Evolutionary conservation across 2,113 vertebrate genomes (phyloP).

Genomic region (Podiceps cristatus): DNA sequence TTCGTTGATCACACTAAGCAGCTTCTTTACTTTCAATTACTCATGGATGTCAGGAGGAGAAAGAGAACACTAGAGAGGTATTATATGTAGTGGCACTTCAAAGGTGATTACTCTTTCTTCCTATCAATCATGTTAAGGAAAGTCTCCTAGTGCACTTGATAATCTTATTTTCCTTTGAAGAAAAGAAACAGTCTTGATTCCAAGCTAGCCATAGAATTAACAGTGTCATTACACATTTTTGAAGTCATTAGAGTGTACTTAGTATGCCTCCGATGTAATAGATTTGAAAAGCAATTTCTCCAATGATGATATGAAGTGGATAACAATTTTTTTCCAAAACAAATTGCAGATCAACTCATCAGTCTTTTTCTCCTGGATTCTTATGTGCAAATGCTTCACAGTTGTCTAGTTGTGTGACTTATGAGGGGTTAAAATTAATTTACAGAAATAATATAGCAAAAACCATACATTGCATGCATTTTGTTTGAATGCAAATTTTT

Average conservation of each 20-base stretch:
- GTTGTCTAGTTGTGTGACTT: not conserved
- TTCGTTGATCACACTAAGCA: conserved; percentile 76
- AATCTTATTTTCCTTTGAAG: conserved; percentile 79
- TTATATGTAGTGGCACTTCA: conserved; percentile 78
- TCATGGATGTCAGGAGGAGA: conserved; percentile 74
- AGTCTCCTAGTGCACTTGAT: conserved; percentile 74
- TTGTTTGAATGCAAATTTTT: not conserved
- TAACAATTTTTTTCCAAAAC: conserved; percentile 63
- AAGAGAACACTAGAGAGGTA: conserved; percentile 72
- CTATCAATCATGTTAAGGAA: conserved; percentile 81
- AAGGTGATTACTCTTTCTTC: conserved; percentile 81
- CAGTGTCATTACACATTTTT: conserved; percentile 69
- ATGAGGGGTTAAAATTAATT: conserved; percentile 1
- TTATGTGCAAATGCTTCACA: not conserved
- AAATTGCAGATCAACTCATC: conserved; percentile 38
- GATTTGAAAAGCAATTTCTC: conserved; percentile 71
- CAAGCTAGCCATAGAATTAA: conserved; percentile 69
- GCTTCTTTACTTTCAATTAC: conserved; percentile 77
- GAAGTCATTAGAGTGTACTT: conserved; percentile 66
- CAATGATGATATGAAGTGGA: conserved; percentile 13
- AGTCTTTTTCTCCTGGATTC: not conserved
- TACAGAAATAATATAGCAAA: not conserved
- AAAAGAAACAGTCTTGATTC: conserved; percentile 67
- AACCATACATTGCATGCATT: not conserved
- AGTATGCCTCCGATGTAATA: conserved; percentile 47